Base-by-base conservation (phyloP, 2,888 invertebrate genomes). In the Taenaris catops region DNA sequence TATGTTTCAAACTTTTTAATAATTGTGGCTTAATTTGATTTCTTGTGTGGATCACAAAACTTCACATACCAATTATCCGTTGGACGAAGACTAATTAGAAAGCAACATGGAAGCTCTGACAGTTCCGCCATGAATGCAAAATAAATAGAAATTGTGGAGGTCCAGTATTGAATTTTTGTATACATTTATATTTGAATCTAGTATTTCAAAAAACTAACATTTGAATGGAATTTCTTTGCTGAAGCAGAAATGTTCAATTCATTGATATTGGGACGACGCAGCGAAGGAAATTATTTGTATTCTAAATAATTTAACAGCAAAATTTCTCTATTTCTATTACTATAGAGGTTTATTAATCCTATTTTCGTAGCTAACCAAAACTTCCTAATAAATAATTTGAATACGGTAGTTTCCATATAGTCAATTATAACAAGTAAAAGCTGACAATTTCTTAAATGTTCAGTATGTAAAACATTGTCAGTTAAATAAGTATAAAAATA, bases 91-190 rank as follows among this genome's bases (percentile, higher is more conserved):
- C 51, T 38, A 49, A 50, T 54, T 56, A 86, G 87, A 87, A 87
- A 87, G 87, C 87, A 87, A 87, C 87, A 87, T 87, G 87, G 87
- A 86, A 87, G 87, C 81, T 67, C 68, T 87, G 87, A 87, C 87
- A 87, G 87, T 87, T 87, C 87, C 87, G 87, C 87, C 87, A 87
- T 87, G 87, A 87, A 87, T 83, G 86, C 87, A 86, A 86, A 86
- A 86, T 86, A 87, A 87, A 87, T 87, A 87, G 76, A 80, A 80
- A 83, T 75, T 83, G 66, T 65, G 66, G 69, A 83, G 84, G 81
- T 83, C 65, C 52, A 34, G 39, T 48, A 45, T 32, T 34, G 40
- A 25, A 33, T 44, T 46, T 25, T 46, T 37, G 32, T 16, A 18
- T 38, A 14, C 8, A 8, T 7, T 19, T n/a, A n/a, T n/a, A n/a